Conservation (phyloP, 30 jellyfish, hydroid and myxozoan genomes). For the Hydractinia symbiolongicarpus region DNA sequence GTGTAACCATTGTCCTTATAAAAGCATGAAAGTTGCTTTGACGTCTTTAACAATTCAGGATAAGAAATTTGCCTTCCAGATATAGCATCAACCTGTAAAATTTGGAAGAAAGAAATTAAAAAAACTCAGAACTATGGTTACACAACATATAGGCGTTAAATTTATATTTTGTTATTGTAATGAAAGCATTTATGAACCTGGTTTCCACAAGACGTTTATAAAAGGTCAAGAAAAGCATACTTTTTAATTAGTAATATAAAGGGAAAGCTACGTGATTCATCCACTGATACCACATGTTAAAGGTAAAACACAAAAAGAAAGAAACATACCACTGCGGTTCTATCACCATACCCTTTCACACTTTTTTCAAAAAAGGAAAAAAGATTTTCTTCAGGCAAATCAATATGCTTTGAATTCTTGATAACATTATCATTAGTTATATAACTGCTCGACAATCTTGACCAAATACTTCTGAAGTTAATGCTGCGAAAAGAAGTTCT, state of each 20-base stretch:
- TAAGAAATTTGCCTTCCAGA: constrained; percentile 42
- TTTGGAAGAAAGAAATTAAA: background rate
- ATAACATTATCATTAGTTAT: too few relatives aligned
- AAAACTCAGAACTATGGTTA: background rate
- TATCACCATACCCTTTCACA: background rate
- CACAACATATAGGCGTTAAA: background rate
- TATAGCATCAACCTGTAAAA: constrained; percentile 57
- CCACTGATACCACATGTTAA: background rate
- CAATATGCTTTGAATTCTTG: background rate
- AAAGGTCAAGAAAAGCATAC: too few relatives aligned
- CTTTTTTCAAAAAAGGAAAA: background rate
- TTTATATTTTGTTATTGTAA: too few relatives aligned
- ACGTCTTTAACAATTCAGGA: constrained; percentile 16
- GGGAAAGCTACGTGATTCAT: too few relatives aligned
- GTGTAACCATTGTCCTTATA: constrained; percentile 28
- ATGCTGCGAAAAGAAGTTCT: too few relatives aligned
- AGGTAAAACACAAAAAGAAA: background rate
- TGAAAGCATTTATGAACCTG: too few relatives aligned
- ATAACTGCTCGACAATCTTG: too few relatives aligned
- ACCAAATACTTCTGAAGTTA: too few relatives aligned
- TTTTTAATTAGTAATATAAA: too few relatives aligned
- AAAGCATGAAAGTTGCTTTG: constrained; percentile 50
- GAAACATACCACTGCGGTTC: background rate
- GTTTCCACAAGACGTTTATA: too few relatives aligned
- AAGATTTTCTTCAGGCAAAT: background rate